Evolutionary conservation across 2,113 vertebrate genomes (phyloP), one percentile per base, ranked within the genome.

Genomic region (Corydoras sp.): DNA sequence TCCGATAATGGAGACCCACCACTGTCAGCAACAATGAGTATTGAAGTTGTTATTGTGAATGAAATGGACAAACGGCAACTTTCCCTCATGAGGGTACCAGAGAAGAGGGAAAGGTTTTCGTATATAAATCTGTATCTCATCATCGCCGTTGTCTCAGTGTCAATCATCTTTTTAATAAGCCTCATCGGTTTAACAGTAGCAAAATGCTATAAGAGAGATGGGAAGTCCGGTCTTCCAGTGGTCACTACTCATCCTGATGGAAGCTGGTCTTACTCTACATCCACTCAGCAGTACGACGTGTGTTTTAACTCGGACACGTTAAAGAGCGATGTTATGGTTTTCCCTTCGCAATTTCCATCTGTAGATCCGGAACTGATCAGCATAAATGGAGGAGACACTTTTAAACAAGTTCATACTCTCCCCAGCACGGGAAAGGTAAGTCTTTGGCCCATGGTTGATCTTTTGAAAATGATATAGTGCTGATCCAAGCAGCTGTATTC

Each of bases 41-140:
- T 92, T 78, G 86, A 85, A 18, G 80, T 93, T 66, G 81, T 91
- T 49, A 78, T 92, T 77, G 87, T 86, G 13, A 86, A 91, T 60
- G 86, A 81, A n/a, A 76, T 78, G 10, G 85, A 85, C 58, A 87
- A 83, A 30, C 82, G 80, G 0, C 79, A 91, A 81, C 88, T 88
- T 0, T 83, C 88, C 55, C 92, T 92, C 3, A 86, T 85, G 67
- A 86, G 89, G 69, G 69, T 62, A 0, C 83, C 86, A 65, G 79
- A 84, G 1, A 81, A 77, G 0, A 76, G 72, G 3, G 81, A 83
- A 0, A 81, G 82, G 6, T 87, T 91, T 72, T 89, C 85, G 0
- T 31, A 80, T 49, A 81, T 80, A 1, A 92, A 91, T 71, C 76
- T 92, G 66, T 91, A 90, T 82, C 69, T 92, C 77, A 82, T 90